These are phyloP conservation scores for Galeopterus variegatus DNA, from an alignment of 2,113 vertebrate species.

Conservation along the genomic window DNA sequence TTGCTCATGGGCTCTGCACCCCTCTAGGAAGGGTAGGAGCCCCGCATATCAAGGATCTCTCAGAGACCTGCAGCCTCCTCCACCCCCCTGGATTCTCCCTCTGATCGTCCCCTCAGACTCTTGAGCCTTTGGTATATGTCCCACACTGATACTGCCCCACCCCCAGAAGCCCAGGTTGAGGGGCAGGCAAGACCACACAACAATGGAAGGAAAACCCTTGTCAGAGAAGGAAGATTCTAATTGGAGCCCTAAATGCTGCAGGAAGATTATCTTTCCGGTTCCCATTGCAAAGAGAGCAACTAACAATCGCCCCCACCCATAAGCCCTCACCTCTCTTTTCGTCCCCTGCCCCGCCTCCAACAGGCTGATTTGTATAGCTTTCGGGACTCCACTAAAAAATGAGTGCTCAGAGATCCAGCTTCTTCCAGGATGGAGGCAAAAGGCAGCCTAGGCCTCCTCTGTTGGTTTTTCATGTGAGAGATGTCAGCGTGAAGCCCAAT, in stretches of 20 bases:
- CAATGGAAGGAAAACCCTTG: conserved; percentile 76
- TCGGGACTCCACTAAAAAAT: conserved; percentile 7
- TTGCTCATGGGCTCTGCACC: not conserved
- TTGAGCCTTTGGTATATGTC: not conserved
- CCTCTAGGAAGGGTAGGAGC: not conserved
- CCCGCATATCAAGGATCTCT: not conserved
- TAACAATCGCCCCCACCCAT: not conserved
- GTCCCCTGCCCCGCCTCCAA: not conserved
- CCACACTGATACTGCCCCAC: not conserved
- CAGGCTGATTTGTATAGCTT: not conserved
- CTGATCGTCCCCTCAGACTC: not conserved
- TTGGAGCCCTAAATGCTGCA: conserved; percentile 47
- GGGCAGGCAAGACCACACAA: conserved; percentile 14
- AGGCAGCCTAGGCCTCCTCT: not conserved
- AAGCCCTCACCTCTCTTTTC: not conserved
- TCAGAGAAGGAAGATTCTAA: conserved; percentile 72
- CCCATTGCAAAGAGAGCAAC: conserved; percentile 21
- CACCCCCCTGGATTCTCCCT: not conserved
- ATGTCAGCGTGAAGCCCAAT: not conserved
- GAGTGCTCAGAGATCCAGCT: not conserved
- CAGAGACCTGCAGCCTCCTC: not conserved
- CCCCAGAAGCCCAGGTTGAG: not conserved
- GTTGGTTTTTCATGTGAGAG: not conserved
- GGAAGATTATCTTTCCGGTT: conserved; percentile 76
- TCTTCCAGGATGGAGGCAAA: not conserved